Percentiles rank a stretch among this genome's conserved stretches.
Evolutionary conservation across 2,888 invertebrate species (phyloP).

Genomic region (Nomada fucata): DNA sequence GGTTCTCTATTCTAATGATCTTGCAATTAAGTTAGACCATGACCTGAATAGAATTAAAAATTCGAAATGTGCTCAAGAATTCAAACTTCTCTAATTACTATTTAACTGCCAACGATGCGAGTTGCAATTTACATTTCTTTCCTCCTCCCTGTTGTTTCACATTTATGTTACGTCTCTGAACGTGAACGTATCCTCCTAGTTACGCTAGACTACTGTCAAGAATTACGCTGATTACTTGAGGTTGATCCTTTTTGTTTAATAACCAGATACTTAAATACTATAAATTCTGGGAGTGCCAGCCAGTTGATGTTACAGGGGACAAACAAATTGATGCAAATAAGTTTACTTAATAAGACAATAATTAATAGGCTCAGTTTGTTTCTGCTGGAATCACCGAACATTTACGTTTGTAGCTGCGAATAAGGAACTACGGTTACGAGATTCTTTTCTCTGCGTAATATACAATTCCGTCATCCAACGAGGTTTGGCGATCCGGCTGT

Average conservation of each 20-base stretch:
- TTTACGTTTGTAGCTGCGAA: not conserved
- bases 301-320: not conserved
- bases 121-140: not conserved
- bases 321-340: not conserved
- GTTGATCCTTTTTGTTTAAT: conserved; percentile 50
- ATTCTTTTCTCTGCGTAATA: conserved; percentile 12
- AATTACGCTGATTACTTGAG: conserved; percentile 12
- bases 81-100: not conserved
- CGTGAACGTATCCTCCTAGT: not conserved
- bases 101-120: not conserved
- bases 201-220: not conserved
- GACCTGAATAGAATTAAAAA: too few relatives aligned
- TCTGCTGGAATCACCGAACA: not conserved
- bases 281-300: not conserved
- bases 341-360: too few relatives aligned
- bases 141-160: not conserved
- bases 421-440: not conserved
- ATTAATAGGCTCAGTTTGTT: not conserved
- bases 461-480: not conserved
- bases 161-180: not conserved
- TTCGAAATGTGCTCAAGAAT: too few relatives aligned
- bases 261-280: conserved; percentile 55
- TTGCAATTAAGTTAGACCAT: too few relatives aligned
- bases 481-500: not conserved
- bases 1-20: too few relatives aligned